phyloP scores from a whole-genome alignment of 2,113 vertebrate species.

The Oenanthe oenanthe region DNA sequence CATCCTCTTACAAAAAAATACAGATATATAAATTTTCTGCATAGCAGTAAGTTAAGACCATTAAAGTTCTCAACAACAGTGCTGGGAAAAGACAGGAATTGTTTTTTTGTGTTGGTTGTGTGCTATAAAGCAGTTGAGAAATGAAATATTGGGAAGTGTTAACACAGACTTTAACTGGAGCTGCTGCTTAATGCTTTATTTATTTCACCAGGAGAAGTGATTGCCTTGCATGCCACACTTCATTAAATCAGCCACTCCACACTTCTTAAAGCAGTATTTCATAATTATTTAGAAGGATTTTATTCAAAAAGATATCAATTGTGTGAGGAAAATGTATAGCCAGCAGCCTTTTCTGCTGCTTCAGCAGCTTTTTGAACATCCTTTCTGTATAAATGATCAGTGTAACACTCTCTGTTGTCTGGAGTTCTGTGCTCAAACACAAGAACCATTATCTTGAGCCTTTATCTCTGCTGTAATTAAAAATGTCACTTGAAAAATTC shows the following conservation, averaged over 20 bases:
- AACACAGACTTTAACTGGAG: background rate
- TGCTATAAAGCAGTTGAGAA: background rate
- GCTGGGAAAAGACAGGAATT: background rate
- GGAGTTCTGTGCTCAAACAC: background rate
- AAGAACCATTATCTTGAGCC: background rate
- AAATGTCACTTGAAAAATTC: background rate
- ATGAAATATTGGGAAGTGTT: background rate
- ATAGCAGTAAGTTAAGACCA: fast-evolving
- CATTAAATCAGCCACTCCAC: slow-evolving; percentile 8
- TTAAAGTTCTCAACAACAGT: background rate
- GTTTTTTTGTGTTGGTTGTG: background rate
- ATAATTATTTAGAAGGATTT: slow-evolving; percentile 63
- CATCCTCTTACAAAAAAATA: background rate
- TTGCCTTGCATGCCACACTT: background rate
- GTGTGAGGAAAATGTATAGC: slow-evolving; percentile 44
- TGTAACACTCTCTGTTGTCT: background rate
- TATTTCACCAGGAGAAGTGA: background rate
- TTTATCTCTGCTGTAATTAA: slow-evolving; percentile 27
- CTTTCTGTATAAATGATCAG: slow-evolving; percentile 39
- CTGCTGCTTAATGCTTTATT: background rate
- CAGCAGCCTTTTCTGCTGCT: slow-evolving; percentile 57
- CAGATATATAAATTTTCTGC: background rate
- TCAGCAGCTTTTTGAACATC: slow-evolving; percentile 53
- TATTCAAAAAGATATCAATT: slow-evolving; percentile 45
- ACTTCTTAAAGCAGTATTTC: slow-evolving; percentile 40